Base-by-base conservation (phyloP, 2,113 vertebrate genomes). In the Lycocorax pyrrhopterus region DNA sequence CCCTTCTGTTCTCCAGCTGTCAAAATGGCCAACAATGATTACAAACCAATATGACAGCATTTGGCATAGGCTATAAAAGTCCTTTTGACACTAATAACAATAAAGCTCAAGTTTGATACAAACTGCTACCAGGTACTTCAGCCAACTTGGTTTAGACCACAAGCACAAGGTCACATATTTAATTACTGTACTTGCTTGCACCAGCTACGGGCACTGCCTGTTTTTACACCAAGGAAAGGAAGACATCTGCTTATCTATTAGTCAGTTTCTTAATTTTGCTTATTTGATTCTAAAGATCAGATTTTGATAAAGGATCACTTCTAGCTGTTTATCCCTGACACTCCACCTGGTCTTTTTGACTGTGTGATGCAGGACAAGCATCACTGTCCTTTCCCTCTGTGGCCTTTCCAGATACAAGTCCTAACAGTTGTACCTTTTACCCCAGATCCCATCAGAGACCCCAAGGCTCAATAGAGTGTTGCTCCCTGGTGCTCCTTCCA, bases 1-100 rank as follows among this genome's bases (percentile, higher is more conserved):
- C 39, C 37, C 47, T 89, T 79, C 62, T 80, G 35, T 30, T 89
- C 87, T 87, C 51, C 69, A 79, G 78, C 90, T 96, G 92, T 93
- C 94, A 94, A 82, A 93, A 94, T 86, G 93, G 88, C 75, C 68
- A 94, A 41, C 63, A 63, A 29, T 69, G 49, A 89, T 83, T 64
- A 63, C 76, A 93, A 93, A 41, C 46, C 62, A 88, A 2, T 33
- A 89, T 83, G 84, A 94, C 84, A 89, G 89, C 78, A 83, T 84
- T 90, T 95, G 47, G 60, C 25, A 1, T 15, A 83, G 79, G 82
- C 82, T 91, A 87, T 69, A 47, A 67, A 77, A 93, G 94, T 86
- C 86, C 73, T 90, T 92, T 90, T 81, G 78, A 92, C 58, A 33
- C 37, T 37, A 90, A 39, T n/a, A 94, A 80, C 26, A 72, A 59